These are phyloP conservation scores for Ctenoplectra terminalis DNA, from an alignment of 1,140 invertebrate genomes.

Conservation along the genomic window DNA sequence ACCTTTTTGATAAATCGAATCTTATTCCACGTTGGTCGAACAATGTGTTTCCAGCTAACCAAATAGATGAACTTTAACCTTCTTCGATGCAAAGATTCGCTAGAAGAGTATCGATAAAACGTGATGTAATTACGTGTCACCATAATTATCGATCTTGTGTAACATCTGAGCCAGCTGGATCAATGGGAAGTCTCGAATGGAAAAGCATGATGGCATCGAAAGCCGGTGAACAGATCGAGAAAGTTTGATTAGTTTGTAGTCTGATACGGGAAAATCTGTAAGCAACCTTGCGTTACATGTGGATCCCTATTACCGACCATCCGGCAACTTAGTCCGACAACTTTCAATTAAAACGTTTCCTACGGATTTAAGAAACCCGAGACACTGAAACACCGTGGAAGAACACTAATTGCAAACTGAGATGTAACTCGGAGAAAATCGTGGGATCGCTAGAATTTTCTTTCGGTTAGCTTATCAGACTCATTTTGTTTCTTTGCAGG, in stretches of 20 bases:
- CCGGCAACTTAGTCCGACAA: not conserved
- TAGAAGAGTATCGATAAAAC: not conserved
- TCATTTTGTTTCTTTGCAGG: not conserved
- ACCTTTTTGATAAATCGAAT: constrained; percentile 34
- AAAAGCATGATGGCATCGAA: constrained; percentile 8
- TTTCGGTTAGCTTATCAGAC: not conserved
- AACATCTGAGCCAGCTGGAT: not conserved
- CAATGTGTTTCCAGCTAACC: not conserved
- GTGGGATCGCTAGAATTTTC: not conserved
- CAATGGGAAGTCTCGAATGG: not conserved
- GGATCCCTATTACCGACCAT: not conserved
- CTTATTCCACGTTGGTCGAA: not conserved
- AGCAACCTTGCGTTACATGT: constrained; percentile 26
- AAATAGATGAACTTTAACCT: not conserved
- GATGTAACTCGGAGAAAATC: constrained; percentile 23
- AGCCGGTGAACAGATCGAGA: constrained; percentile 15
- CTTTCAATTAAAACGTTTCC: constrained; percentile 16
- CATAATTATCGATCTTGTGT: no score
- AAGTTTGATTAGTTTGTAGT: constrained; percentile 57
- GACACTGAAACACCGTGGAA: constrained; percentile 5
- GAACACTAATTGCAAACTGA: not conserved
- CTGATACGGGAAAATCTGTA: constrained; percentile 28
- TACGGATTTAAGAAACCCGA: constrained; percentile 6
- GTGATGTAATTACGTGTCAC: not conserved
- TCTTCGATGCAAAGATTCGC: not conserved